phyloP scores from a whole-genome alignment of 2,888 invertebrate genomes.

The Megalurothrips usitatus region DNA sequence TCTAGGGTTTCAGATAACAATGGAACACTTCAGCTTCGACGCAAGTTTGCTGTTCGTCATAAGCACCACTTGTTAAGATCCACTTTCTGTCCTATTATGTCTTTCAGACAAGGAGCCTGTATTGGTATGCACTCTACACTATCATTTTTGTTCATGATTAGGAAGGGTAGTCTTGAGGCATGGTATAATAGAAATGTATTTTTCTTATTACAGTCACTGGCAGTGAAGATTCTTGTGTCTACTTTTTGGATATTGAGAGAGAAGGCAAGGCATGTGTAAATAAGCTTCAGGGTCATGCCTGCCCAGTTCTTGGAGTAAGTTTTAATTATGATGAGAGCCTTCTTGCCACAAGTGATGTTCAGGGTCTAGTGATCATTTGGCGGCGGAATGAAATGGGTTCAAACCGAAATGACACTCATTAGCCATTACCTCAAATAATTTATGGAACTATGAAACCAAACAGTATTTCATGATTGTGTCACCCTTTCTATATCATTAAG shows the following conservation, averaged over 20 bases:
- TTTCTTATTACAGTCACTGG: conserved; percentile 57
- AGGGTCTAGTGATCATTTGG: conserved; percentile 76
- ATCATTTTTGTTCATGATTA: neutral
- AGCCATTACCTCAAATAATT: neutral
- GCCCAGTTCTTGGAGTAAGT: conserved; percentile 75
- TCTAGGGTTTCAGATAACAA: conserved; percentile 61
- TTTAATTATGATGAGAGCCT: conserved; percentile 86
- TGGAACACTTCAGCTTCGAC: conserved; percentile 60
- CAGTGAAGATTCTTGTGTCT: conserved; percentile 72
- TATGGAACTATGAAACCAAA: neutral
- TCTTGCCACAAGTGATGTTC: conserved; percentile 76
- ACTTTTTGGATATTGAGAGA: conserved; percentile 69
- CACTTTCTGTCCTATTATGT: conserved; percentile 82
- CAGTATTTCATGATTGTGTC: neutral
- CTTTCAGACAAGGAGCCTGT: conserved; percentile 74
- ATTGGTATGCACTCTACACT: conserved; percentile 52
- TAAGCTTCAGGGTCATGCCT: conserved; percentile 69
- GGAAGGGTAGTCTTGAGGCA: neutral
- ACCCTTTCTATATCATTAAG: too few relatives aligned
- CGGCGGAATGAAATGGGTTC: conserved; percentile 47
- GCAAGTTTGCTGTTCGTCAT: conserved; percentile 63
- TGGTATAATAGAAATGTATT: neutral
- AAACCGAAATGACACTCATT: neutral
- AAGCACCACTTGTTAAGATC: conserved; percentile 56
- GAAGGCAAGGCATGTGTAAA: conserved; percentile 53